Evolutionary conservation across 2,797 vertebrate species (phyloP), one percentile per base, ranked within the genome.

Genomic region (Smutsia gigantea): DNA sequence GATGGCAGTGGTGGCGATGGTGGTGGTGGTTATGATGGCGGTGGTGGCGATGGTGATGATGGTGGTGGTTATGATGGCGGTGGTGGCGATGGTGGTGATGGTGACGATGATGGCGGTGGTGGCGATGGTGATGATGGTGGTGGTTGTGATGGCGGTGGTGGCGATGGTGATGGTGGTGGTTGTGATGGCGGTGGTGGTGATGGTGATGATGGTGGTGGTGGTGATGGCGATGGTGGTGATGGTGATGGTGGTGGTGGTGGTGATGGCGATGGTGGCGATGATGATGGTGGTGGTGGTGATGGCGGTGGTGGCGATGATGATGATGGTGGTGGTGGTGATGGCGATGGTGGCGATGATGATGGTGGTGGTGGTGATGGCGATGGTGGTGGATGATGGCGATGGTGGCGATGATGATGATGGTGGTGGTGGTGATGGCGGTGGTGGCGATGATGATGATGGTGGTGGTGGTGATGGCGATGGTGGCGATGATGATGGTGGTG

Each of bases 1-100:
- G 29, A 0, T 49, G 39, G 0, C 10, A 12, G 1, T 78, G 27
- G 0, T 53, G 31, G 0, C 34, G 21, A 0, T 29, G 23, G 1
- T 13, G 42, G 2, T 31, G 4, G 12, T 25, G 46, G 1, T 5
- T 18, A 21, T n/a, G 15, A 3, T 29, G 72, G 0, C n/a, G 83
- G 2, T 31, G 1, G 2, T 29, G 57, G 5, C 25, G 19, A 1
- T 31, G 7, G 1, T 66, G 25, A 10, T 74, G 21, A 3, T 13
- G 8, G 5, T 64, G 79, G 15, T 18, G 27, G 1, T 18, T 27
- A 2, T 37, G 39, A 0, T 37, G 42, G 1, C 51, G 42, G 2
- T 64, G 39, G 19, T 82, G 17, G 10, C 23, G 72, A 0, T 83
- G 29, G 0, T 49, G 15, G 2, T 31, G 18, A 34, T 17, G 18